A percentile compares a stretch with the other conserved stretches of the same genome.
Evolutionary conservation across 2,113 vertebrate species (phyloP).

Genomic region (Chauna torquata): DNA sequence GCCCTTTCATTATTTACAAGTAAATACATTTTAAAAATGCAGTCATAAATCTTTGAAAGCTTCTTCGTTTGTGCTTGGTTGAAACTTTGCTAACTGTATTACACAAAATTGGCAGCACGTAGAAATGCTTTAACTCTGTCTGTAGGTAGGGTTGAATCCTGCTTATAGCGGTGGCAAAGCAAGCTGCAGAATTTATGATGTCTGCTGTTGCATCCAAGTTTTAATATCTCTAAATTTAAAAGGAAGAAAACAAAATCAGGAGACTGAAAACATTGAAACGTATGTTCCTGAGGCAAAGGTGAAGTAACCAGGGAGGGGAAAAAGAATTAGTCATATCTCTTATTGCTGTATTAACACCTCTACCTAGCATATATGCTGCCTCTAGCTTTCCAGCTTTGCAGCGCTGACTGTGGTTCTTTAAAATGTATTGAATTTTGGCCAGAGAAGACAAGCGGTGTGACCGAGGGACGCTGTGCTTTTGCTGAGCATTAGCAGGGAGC

Average conservation of each 20-base stretch:
- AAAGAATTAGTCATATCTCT: neutral
- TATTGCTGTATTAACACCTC: neutral
- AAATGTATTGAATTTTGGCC: neutral
- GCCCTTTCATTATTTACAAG: conserved; percentile 71
- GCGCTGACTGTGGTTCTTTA: neutral
- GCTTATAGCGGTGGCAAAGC: neutral
- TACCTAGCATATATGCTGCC: neutral
- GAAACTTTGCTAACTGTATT: conserved; percentile 45
- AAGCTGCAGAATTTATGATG: neutral
- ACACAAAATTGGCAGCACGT: conserved; percentile 12
- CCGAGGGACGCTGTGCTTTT: neutral
- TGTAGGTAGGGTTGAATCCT: neutral
- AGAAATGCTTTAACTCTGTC: conserved; percentile 32
- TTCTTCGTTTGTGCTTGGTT: conserved; percentile 45
- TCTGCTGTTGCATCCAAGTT: neutral
- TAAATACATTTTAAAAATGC: conserved; percentile 69
- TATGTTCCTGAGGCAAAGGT: neutral
- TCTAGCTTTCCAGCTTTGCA: neutral
- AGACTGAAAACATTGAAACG: neutral
- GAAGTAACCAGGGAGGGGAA: neutral
- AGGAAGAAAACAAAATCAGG: neutral
- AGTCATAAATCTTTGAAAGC: conserved; percentile 66
- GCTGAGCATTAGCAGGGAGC: neutral
- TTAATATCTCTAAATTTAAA: neutral
- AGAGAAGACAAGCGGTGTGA: neutral